Evolutionary conservation across 2,888 invertebrate species (phyloP), one percentile per base, ranked within the genome.

Genomic region (Dioctria rufipes): DNA sequence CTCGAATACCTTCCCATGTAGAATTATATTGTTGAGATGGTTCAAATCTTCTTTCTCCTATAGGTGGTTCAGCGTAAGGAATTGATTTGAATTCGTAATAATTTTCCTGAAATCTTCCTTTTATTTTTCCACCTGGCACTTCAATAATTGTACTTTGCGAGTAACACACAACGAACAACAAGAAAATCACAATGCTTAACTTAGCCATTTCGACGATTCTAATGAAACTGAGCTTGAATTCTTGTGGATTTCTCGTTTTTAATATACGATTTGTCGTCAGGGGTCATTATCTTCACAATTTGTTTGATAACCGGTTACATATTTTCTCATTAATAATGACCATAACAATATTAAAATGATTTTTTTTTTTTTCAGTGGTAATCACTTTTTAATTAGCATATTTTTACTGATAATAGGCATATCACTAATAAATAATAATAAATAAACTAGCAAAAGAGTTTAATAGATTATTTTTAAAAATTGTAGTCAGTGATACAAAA

Each of bases 41-140:
- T 87, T 92, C 90, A 86, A 93, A 93, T 84, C 93, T 88, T 67
- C 91, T 89, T 82, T 91, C 90, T n/a, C 92, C 93, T 8, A 92
- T 86, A 0, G 94, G 94, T 11, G 93, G 92, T 77, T 91, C 87
- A 0, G 94, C 94, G 84, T 93, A 94, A 0, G 94, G 94, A 67
- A 94, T 89, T 0, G 94, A 93, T 84, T 92, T 90, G 84, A 93
- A 94, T 54, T 92, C 92, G 6, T 91, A 91, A 83, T 90, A 92
- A 0, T 86, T 85, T 0, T 84, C 85, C 37, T 83, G 83, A 49
- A 86, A 83, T 3, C 84, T 84, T 3, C 88, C 88, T 3, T 84
- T 84, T 37, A 88, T 77, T 71, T 83, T 3, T n/a, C 63, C 63
- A 37, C 40, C 40, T 5, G 63, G 63, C 5, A 63, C 11, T 63